phyloP scores from a whole-genome alignment of 2,113 vertebrate species.

The Perca fluviatilis region DNA sequence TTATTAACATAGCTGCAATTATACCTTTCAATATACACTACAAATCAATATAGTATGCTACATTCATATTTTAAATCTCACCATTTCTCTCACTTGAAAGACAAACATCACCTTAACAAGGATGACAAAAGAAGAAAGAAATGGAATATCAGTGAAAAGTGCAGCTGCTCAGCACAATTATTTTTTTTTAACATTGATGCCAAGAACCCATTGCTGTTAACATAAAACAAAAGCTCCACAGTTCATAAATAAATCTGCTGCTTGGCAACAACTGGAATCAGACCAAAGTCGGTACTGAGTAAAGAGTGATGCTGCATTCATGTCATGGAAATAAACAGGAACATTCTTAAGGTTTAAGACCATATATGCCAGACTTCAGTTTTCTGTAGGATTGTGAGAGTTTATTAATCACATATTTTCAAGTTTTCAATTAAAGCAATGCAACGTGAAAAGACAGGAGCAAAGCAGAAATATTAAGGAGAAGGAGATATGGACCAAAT shows the following conservation, averaged over 20 bases:
- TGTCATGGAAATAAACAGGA: background rate
- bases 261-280: slow-evolving; percentile 29
- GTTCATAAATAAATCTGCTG: slow-evolving; percentile 41
- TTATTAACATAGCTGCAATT: background rate
- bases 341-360: too few relatives aligned
- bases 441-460: background rate
- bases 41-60: slow-evolving; percentile 45
- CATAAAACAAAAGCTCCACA: slow-evolving; percentile 64
- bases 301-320: slow-evolving; percentile 22
- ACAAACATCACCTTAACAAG: background rate
- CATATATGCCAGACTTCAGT: background rate
- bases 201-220: slow-evolving; percentile 17
- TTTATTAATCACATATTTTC: background rate
- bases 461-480: background rate
- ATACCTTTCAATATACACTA: slow-evolving; percentile 2
- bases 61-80: slow-evolving; percentile 21
- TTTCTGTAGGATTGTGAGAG: background rate
- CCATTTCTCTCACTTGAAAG: background rate
- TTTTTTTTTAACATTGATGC: background rate
- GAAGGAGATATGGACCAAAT: background rate
- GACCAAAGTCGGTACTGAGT: background rate
- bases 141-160: slow-evolving; percentile 27
- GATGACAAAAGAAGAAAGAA: background rate
- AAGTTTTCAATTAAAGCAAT: background rate
- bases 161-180: slow-evolving; percentile 31